Conservation (phyloP, 1,140 invertebrate species). For the Lysiphlebus fabarum region DNA sequence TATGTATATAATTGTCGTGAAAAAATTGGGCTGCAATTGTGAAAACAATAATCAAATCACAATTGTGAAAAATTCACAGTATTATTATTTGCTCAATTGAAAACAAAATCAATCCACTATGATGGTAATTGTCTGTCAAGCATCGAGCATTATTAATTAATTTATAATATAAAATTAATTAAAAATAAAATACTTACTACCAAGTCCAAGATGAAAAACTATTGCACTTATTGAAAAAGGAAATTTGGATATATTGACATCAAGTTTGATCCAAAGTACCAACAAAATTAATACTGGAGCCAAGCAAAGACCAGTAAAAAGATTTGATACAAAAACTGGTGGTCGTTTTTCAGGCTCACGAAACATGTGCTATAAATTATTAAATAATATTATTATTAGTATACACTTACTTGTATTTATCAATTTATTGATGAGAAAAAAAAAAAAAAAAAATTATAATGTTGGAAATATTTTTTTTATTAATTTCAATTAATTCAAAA, state of each 20-base stretch:
- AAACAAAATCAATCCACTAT: constrained; percentile 35
- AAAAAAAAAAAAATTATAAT: not conserved
- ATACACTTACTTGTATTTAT: too few species aligned
- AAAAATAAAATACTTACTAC: constrained; percentile 55
- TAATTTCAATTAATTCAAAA: not conserved
- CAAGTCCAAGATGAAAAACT: constrained; percentile 83
- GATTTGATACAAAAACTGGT: constrained; percentile 78
- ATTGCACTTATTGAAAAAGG: constrained; percentile 72
- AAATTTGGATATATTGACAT: constrained; percentile 86
- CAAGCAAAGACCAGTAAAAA: constrained; percentile 82
- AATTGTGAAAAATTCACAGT: constrained; percentile 50
- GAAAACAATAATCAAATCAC: constrained; percentile 26
- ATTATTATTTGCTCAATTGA: constrained; percentile 41
- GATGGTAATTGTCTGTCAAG: constrained; percentile 35
- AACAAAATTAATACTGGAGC: constrained; percentile 82
- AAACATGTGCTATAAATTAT: constrained; percentile 77
- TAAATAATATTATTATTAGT: constrained; percentile 10
- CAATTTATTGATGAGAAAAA: not conserved
- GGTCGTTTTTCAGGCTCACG: constrained; percentile 88
- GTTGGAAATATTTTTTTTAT: not conserved
- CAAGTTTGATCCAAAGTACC: constrained; percentile 82
- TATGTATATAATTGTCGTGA: constrained; percentile 38
- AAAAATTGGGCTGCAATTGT: constrained; percentile 47
- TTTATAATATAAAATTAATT: not conserved
- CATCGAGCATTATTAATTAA: constrained; percentile 34